Base-by-base conservation (phyloP, 2,888 invertebrate genomes). In the Alsophila aescularia region DNA sequence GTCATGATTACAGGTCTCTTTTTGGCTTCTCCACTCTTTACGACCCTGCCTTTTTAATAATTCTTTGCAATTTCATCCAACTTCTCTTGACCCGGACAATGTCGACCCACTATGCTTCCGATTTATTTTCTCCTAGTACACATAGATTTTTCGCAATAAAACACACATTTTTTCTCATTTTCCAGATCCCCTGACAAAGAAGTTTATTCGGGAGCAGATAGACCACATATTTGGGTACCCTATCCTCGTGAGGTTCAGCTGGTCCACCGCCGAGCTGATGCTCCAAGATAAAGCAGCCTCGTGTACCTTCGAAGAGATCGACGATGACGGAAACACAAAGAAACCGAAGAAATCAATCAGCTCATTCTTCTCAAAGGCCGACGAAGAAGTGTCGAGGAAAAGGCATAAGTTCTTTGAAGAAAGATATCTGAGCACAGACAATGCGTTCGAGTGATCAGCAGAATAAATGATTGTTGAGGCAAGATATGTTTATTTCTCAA, bases 221-320 rank as follows among this genome's bases (percentile, higher is more conserved):
- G 98, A 99, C 86, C 93, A 94, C 16, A 94, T 99, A 0, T 99
- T 99, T 90, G 99, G 99, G 0, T 99, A 96, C 84, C 97, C 99
- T 0, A 94, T 96, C 47, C 90, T 99, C 13, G 99, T 99, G 0
- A 92, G 99, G 58, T 98, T 99, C 82, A 98, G 98, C 81, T 99
- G 99, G 99, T 98, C 98, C 0, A 99, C 99, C 0, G 96, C 98
- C 0, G 95, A 95, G 57, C 94, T 94, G 39, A 94, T 97, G 66
- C 82, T 99, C 10, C 93, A 96, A 60, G 94, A 95, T 4, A 93
- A 94, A 44, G 96, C 96, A 0, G 93, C 94, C 13, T 82, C 90
- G 8, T 95, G 96, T 40, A 95, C 95, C 50, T 95, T 96, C 92
- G 96, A 95, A 76, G 93, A 95, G 57, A 70, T 84, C 1, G 93